Evolutionary conservation across 2,888 invertebrate species (phyloP), one percentile per base, ranked within the genome.

Genomic region (Notodonta dromedarius): DNA sequence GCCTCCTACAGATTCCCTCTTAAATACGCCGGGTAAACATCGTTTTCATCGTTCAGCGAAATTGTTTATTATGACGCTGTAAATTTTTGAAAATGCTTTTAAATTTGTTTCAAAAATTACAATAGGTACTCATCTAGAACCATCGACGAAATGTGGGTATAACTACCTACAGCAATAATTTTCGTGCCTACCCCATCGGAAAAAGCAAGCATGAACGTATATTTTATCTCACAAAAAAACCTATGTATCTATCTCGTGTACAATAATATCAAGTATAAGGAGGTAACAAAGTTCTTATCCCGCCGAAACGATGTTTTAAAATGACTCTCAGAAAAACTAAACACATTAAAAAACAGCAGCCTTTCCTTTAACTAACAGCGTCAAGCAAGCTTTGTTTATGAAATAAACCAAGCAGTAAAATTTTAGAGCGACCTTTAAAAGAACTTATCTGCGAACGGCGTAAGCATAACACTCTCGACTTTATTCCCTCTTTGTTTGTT

Each of bases 401-500:
- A 16, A 56, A 50, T 57, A 63, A 59, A 63, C 59, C 55, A 63
- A 61, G 65, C 57, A 63, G 66, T 59, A 69, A 67, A 72, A 65
- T 56, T 24, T 50, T 53, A 39, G n/a, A 57, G 56, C 54, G 57
- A 65, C 67, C 67, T 67, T 66, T 65, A 66, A 72, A 60, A 56
- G 56, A 59, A 73, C 63, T 69, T 77, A 76, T 78, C 71, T 67
- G 14, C 40, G 60, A 46, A 65, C 69, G 54, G 65, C 63, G 65
- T 65, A 64, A 66, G 64, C 74, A 75, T 70, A 77, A 73, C 66
- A 65, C 62, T 64, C 55, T 63, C 63, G 67, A 66, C 56, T 71
- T 66, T 71, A 67, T 73, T 74, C 72, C 16, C 55, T 70, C 75
- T 82, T 85, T 85, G 85, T 84, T 84, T 82, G 80, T 83, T 77